Base-by-base conservation (phyloP, 2,797 vertebrate species). In the Prunella strophiata region DNA sequence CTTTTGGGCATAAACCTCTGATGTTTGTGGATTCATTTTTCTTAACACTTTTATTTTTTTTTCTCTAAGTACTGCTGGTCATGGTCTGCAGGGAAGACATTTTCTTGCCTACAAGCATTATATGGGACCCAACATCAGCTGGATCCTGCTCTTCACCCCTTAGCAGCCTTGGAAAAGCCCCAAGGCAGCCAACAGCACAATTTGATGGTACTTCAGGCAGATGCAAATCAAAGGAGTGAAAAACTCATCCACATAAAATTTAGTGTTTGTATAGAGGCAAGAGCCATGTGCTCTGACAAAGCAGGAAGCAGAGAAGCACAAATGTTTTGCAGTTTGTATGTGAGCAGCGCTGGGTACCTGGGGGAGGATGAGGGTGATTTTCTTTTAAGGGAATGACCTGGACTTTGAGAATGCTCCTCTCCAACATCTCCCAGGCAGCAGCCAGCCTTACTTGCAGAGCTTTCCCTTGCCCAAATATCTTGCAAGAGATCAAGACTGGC, bases 351-450 rank as follows among this genome's bases (percentile, higher is more conserved):
- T 16, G 71, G 36, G n/a, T 70, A 57, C 65, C 23, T 58, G 36
- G 11, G 17, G 51, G 11, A 88, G 5, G 6, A 10, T 30, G 45
- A 89, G 21, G 42, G 7, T 16, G 58, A 54, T 91, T 95, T 84
- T 84, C 72, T 94, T 78, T 67, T 58, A 40, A 84, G 67, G 47
- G 61, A 57, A 76, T 7, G 21, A 48, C 23, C 32, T 36, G 29
- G 21, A 54, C 20, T 45, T 91, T 45, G 86, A 66, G 52, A 93
- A 95, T 54, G n/a, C 23, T 92, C 47, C 66, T 94, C 21, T 93
- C 72, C n/a, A 34, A 15, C 30, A 77, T 42, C 61, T 58, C 18
- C 12, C 26, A 66, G 13, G 68, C 66, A 81, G 26, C 36, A 88
- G 67, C 6, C 32, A 90, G 61, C 34, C 78, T 94, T 85, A 55